Evolutionary conservation across 2,113 vertebrate species (phyloP), one percentile per base, ranked within the genome.

Genomic region (Lampris megalopsis): DNA sequence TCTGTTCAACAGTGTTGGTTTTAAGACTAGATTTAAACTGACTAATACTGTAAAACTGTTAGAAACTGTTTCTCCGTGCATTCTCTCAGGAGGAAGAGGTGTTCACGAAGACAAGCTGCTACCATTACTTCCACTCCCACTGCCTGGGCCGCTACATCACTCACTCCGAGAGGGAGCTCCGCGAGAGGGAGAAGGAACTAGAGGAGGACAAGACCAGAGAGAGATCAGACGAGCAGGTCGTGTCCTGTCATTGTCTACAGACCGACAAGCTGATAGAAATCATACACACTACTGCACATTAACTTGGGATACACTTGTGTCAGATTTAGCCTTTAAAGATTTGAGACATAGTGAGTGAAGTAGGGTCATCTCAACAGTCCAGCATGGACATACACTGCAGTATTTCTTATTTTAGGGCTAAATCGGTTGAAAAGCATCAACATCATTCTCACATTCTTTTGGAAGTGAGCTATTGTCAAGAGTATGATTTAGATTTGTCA

Each of bases 111-210:
- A 99, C 97, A 0, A 91, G 92, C 68, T 99, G 98, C 90, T 99
- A 98, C 84, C 97, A 99, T 91, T 97, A 99, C 77, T 99, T 99
- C 87, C 98, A 99, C 83, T 98, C 97, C 2, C 96, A 97, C 91
- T 99, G 98, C 84, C 94, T 99, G 68, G 98, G 97, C 1, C 95
- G 96, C 63, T 99, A 98, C 0, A 93, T 93, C 80, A 90, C 95
- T 75, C 96, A 98, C 89, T 96, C 96, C 2, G 96, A 99, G 83
- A 77, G 85, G 6, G 96, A 97, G 93, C 94, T 97, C 45, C 89
- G 91, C 9, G 86, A 88, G 80, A 92, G 96, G 68, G 94, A 93
- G 87, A 93, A 86, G 63, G 95, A 97, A 83, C 86, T 93, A 80
- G 90, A 95, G 52, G 93, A 96, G 85, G 94, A 96, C 80, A 94